A percentile compares a stretch with the other conserved stretches of the same genome.
Evolutionary conservation across 1,140 invertebrate species (phyloP).

Genomic region (Melanaphis sacchari): DNA sequence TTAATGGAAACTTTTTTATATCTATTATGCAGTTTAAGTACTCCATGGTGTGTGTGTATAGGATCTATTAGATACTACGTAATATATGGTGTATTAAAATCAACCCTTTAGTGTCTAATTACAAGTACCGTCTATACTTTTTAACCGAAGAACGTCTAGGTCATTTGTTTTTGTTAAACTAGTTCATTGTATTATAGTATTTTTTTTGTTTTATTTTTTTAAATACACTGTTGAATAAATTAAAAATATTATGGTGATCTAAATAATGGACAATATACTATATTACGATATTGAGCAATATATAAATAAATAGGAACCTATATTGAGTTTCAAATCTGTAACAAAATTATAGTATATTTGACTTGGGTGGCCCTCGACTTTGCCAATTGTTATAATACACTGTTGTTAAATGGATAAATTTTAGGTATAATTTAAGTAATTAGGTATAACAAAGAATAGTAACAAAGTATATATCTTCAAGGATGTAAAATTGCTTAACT

Average conservation of each 20-base stretch:
- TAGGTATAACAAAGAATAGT: conserved; percentile 1
- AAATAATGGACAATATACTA: conserved; percentile 7
- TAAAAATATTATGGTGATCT: not conserved
- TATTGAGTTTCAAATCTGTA: conserved; percentile 15
- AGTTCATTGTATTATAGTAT: not conserved
- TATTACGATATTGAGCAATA: conserved; percentile 14
- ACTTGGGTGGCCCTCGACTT: conserved; percentile 33
- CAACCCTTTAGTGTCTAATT: not conserved
- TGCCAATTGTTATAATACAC: conserved; percentile 13
- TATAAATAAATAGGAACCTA: not conserved
- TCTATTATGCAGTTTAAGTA: no score
- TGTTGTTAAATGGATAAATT: conserved; percentile 30
- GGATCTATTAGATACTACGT: no score
- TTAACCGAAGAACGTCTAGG: not conserved
- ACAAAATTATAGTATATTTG: conserved; percentile 3
- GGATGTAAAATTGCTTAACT: conserved; percentile 25
- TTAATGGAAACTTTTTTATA: no score
- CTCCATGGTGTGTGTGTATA: no score
- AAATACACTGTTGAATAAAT: not conserved
- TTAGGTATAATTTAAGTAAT: conserved; percentile 2
- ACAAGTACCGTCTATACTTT: not conserved
- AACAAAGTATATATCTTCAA: conserved; percentile 13
- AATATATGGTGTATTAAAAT: not conserved
- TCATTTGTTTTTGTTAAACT: not conserved
- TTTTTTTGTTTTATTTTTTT: not conserved